A percentile compares a stretch with the other conserved stretches of the same genome.
These are phyloP conservation scores for Ligdia adustata DNA, from an alignment of 2,888 invertebrate genomes.

Conservation along the genomic window DNA sequence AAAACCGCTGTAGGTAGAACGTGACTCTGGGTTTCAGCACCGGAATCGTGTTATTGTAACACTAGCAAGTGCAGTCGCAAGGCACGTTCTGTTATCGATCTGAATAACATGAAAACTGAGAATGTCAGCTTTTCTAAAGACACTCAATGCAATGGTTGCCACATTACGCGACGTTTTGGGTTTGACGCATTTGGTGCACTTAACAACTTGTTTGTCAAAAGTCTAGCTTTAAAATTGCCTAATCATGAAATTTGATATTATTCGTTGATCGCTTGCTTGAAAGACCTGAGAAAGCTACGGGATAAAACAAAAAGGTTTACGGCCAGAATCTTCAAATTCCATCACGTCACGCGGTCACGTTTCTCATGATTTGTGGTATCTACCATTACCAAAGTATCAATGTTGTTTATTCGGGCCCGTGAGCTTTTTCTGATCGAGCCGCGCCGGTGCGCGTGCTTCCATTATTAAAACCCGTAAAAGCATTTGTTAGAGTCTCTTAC, in stretches of 20 bases:
- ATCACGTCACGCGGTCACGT: slow-evolving; percentile 50
- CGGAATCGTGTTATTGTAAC: slow-evolving; percentile 51
- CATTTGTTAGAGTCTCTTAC: slow-evolving; percentile 16
- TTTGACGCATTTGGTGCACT: no score
- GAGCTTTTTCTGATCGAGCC: slow-evolving; percentile 33
- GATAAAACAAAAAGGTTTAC: slow-evolving; percentile 30
- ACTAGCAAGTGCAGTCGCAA: slow-evolving; percentile 53
- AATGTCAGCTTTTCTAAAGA: slow-evolving; percentile 24
- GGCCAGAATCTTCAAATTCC: slow-evolving; percentile 42
- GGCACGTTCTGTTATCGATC: slow-evolving; percentile 42
- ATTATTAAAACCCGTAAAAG: slow-evolving; percentile 30
- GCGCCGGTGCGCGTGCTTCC: slow-evolving; percentile 24
- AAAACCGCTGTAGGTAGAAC: slow-evolving; percentile 37
- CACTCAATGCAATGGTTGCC: no score
- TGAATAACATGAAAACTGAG: slow-evolving; percentile 32
- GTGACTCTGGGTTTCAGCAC: slow-evolving; percentile 50
- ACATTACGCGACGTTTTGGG: no score
- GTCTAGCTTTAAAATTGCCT: no score
- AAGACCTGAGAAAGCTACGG: no score
- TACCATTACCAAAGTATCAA: slow-evolving; percentile 36
- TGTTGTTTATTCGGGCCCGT: slow-evolving; percentile 33
- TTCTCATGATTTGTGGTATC: slow-evolving; percentile 46
- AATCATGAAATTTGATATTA: no score
- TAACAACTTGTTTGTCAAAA: no score
- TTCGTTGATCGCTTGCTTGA: no score